Percentiles rank a stretch among this genome's conserved stretches.
phyloP scores from a whole-genome alignment of 1,140 invertebrate species.

The Nebria ingens region DNA sequence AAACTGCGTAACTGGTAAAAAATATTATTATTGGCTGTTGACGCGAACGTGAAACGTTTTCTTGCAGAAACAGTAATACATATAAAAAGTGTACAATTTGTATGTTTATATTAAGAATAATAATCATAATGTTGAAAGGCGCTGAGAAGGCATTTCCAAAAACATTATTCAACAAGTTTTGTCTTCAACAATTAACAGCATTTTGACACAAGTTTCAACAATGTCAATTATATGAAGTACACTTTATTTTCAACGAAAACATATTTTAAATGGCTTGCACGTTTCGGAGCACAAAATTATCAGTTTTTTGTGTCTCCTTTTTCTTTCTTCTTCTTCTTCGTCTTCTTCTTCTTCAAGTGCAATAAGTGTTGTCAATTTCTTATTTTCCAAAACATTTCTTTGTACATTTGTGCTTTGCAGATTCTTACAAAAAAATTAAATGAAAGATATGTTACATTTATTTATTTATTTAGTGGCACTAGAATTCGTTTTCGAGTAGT shows the following conservation, averaged over 20 bases:
- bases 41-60: background rate
- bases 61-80: background rate
- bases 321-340: too few species aligned
- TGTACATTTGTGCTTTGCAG: too few species aligned
- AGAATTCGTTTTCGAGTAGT: too few species aligned
- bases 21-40: background rate
- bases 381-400: too few species aligned
- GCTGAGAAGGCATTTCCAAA: background rate
- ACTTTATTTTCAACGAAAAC: background rate
- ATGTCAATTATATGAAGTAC: conserved; percentile 1
- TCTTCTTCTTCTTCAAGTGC: too few species aligned
- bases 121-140: conserved; percentile 1
- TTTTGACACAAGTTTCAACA: background rate
- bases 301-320: too few species aligned
- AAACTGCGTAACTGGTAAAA: too few species aligned
- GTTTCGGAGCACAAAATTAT: too few species aligned
- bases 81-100: conserved; percentile 5
- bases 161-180: background rate
- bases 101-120: background rate
- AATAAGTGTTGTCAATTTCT: too few species aligned
- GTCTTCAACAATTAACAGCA: background rate
- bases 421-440: too few species aligned
- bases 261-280: background rate
- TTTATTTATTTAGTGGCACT: too few species aligned
- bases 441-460: too few species aligned